Evolutionary conservation across 2,888 invertebrate species (phyloP).

Genomic region (Syrphus vitripennis): DNA sequence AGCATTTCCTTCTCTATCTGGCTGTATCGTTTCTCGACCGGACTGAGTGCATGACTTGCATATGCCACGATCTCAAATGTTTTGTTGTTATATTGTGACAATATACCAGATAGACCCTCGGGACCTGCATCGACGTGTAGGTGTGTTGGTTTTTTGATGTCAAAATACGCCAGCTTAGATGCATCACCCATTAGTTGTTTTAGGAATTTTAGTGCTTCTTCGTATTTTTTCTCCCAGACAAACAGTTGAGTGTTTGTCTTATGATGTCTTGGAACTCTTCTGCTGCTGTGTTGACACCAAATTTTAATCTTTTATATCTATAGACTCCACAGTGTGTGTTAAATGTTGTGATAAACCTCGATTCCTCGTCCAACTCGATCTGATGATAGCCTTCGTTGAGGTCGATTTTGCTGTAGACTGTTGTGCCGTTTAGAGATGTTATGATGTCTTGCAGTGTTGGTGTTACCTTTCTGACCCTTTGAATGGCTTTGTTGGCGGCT

Average conservation of each 20-base stretch:
- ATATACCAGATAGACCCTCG: not conserved
- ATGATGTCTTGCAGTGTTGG: conserved; percentile 16
- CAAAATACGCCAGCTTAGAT: not conserved
- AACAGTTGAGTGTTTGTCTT: no score
- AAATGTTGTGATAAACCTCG: not conserved
- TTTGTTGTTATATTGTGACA: not conserved
- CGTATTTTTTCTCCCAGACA: no score
- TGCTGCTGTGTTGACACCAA: no score
- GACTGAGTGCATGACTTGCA: not conserved
- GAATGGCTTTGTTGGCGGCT: conserved; percentile 19
- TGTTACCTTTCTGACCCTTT: not conserved
- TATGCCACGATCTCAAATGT: not conserved
- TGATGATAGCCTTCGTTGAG: not conserved
- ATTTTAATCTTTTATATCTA: no score
- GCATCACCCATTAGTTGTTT: conserved; percentile 10
- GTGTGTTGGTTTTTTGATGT: conserved; percentile 29
- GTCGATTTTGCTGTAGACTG: not conserved
- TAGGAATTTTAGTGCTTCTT: no score
- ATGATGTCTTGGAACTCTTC: no score
- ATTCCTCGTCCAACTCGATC: conserved; percentile 5
- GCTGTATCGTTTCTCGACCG: conserved; percentile 63
- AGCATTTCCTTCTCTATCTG: conserved; percentile 74
- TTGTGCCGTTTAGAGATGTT: not conserved
- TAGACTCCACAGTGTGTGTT: no score
- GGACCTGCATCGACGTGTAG: conserved; percentile 16